Evolutionary conservation across 2,888 invertebrate genomes (phyloP), one percentile per base, ranked within the genome.

Genomic region (Spisula solida): DNA sequence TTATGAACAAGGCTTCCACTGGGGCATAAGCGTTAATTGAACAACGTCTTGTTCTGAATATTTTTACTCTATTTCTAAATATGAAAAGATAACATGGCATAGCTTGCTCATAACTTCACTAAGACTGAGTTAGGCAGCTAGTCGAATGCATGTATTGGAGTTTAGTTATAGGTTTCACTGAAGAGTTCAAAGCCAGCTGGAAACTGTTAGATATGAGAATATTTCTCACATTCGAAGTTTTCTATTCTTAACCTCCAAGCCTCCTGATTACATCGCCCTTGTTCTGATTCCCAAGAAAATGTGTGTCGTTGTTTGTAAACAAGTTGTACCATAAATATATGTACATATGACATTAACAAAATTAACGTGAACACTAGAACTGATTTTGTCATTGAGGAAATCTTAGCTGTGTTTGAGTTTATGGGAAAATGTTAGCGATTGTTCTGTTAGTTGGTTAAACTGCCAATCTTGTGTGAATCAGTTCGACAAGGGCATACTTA

Each of bases 271-370:
- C 78, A 79, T 85, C 70, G 56, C 25, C 25, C 6, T 14, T 84
- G 90, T 82, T 87, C 84, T 75, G 85, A 80, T 90, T 86, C 87
- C 84, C 90, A 90, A 66, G 85, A 81, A 86, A 41, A 90, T 83
- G 78, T 87, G 47, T 87, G 88, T 90, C 88, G 86, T 41, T 85
- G 85, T 88, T 88, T 88, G 88, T 89, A 87, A 89, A 89, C 81
- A 89, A 70, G 85, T 85, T 79, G 60, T 85, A 78, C 79, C 48
- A 79, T 85, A 79, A 34, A 78, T 56, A 85, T 85, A 85, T 85
- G 85, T 79, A 41, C 41, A 41, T 41, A 41, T 41, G 41, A 41
- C 41, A 41, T 41, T 79, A 85, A 79, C 31, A 20, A 79, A 85
- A 85, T 55, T 55, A 79, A 85, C 86, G 81, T 86, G 86, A 81